These are phyloP conservation scores for Tinea semifulvella DNA, from an alignment of 2,888 invertebrate species.

Conservation along the genomic window DNA sequence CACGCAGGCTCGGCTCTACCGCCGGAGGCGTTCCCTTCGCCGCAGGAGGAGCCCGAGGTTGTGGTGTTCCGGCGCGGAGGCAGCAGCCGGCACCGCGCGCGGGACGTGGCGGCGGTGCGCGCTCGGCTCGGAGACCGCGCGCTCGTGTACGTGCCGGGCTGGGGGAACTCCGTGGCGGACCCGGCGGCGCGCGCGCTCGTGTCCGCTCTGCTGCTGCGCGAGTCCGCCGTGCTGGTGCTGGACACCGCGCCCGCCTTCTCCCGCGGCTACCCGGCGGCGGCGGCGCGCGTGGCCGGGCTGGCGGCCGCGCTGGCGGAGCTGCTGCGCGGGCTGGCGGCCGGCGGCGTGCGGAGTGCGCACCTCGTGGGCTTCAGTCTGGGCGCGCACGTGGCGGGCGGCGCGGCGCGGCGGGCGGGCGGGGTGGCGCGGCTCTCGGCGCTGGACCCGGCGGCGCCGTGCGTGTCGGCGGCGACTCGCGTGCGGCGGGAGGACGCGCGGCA, in stretches of 20 bases:
- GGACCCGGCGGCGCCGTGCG: conserved; percentile 53
- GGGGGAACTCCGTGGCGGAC: conserved; percentile 51
- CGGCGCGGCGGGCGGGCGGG: conserved; percentile 33
- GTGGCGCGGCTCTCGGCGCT: conserved; percentile 31
- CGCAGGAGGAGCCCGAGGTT: conserved; percentile 33
- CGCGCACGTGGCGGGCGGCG: conserved; percentile 67
- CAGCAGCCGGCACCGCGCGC: conserved; percentile 26
- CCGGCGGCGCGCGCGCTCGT: conserved; percentile 39
- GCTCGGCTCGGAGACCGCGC: conserved; percentile 20
- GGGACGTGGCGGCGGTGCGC: conserved; percentile 24
- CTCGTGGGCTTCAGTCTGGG: conserved; percentile 71
- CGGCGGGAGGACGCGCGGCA: conserved; percentile 38
- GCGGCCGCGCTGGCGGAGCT: conserved; percentile 35
- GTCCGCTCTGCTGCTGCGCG: conserved; percentile 33
- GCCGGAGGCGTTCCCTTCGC: conserved; percentile 26
- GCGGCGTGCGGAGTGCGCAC: conserved; percentile 54
- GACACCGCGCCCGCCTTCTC: conserved; percentile 43
- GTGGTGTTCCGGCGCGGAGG: conserved; percentile 29
- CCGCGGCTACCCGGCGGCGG: conserved; percentile 44
- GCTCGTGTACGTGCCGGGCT: conserved; percentile 45
- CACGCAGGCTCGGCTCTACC: conserved; percentile 16
- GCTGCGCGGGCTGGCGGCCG: conserved; percentile 29
- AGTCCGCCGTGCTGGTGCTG: conserved; percentile 34
- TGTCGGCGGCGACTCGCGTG: conserved; percentile 29
- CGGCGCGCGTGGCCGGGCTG: conserved; percentile 37